A percentile compares a stretch with the other conserved stretches of the same genome.
phyloP scores from a whole-genome alignment of 1,140 invertebrate species.

The Drosophila bipectinata region DNA sequence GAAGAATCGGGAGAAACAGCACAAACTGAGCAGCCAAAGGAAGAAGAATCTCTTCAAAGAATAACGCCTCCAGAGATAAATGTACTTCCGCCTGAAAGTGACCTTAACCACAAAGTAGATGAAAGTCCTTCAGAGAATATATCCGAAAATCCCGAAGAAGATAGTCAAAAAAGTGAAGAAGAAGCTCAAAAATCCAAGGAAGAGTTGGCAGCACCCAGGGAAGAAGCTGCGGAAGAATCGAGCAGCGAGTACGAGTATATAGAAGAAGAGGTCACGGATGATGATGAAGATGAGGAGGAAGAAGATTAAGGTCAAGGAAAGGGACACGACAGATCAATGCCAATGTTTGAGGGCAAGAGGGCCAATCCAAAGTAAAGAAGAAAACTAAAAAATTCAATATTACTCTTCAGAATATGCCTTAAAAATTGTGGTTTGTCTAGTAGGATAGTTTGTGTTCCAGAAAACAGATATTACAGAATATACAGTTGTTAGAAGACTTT shows the following conservation, averaged over 20 bases:
- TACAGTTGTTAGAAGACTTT: background rate
- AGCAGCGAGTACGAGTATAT: conserved; percentile 53
- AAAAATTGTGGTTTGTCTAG: too few species aligned
- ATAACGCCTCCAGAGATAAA: conserved; percentile 53
- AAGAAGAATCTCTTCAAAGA: background rate
- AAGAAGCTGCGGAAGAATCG: conserved; percentile 29
- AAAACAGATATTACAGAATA: too few species aligned
- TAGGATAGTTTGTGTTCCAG: too few species aligned
- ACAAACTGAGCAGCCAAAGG: conserved; percentile 2
- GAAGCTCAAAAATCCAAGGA: conserved; percentile 12
- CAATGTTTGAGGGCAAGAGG: background rate
- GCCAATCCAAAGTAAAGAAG: background rate
- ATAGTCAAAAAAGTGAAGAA: conserved; percentile 3
- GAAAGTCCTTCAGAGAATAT: conserved; percentile 4
- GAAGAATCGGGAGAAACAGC: background rate
- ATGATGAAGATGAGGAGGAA: conserved; percentile 44
- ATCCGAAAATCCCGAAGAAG: background rate
- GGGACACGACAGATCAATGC: background rate
- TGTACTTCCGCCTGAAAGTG: conserved; percentile 52
- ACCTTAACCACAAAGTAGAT: conserved; percentile 31
- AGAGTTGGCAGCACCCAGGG: background rate
- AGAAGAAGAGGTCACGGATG: conserved; percentile 59
- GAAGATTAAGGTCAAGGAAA: conserved; percentile 5
- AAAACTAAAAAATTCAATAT: too few species aligned
- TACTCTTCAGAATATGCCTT: too few species aligned